Percentiles rank a stretch among this genome's conserved stretches.
phyloP scores from a whole-genome alignment of 2,113 vertebrate genomes.

The Tachysurus fulvidraco region DNA sequence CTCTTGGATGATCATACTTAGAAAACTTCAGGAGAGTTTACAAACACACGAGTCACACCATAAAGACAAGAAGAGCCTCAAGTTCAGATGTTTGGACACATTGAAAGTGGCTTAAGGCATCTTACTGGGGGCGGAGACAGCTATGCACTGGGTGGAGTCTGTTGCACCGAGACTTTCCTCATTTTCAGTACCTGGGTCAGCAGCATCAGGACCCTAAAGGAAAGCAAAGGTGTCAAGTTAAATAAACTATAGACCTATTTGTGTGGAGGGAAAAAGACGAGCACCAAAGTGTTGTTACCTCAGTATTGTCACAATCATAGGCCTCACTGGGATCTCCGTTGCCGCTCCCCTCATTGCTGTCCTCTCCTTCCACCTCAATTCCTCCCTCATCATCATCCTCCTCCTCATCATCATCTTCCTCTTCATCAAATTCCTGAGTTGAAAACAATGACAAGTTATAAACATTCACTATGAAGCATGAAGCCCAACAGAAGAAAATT shows the following conservation, averaged over 20 bases:
- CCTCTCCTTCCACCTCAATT: slow-evolving; percentile 91
- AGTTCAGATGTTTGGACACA: not conserved
- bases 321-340: slow-evolving; percentile 88
- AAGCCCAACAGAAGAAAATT: not conserved
- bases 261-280: not conserved
- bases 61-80: too few species aligned
- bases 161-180: slow-evolving; percentile 91
- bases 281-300: slow-evolving; percentile 70
- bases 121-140: slow-evolving; percentile 87
- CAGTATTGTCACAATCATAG: slow-evolving; percentile 88
- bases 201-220: slow-evolving; percentile 84
- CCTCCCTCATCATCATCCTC: slow-evolving; percentile 92
- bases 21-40: not conserved
- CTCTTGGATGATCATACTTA: not conserved
- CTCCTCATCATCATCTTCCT: slow-evolving; percentile 84
- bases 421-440: slow-evolving; percentile 76
- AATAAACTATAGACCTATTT: not conserved
- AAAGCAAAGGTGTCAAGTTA: not conserved
- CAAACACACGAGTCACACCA: not conserved
- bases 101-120: not conserved
- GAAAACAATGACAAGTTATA: not conserved
- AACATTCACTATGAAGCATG: not conserved
- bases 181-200: slow-evolving; percentile 91
- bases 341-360: slow-evolving; percentile 89
- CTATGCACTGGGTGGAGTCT: slow-evolving; percentile 87